Evolutionary conservation across 2,888 invertebrate species (phyloP).

Genomic region (Terebella lapidaria): DNA sequence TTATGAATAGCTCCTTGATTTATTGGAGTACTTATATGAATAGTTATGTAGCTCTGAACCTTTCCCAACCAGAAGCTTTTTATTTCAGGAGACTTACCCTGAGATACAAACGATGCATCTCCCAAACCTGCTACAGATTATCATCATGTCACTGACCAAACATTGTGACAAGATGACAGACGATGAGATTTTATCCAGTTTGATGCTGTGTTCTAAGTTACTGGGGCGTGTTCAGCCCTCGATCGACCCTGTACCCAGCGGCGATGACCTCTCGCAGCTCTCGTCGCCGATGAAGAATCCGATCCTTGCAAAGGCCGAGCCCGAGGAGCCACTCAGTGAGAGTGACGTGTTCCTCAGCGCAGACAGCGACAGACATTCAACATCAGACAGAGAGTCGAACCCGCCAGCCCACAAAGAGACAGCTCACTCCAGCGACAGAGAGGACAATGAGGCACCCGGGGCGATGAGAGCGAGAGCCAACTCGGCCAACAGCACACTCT

Average conservation of each 20-base stretch:
- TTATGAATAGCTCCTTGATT: too few species aligned
- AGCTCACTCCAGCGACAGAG: not conserved
- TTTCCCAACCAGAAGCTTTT: too few species aligned
- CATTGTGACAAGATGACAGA: constrained; percentile 60
- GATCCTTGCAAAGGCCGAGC: not conserved
- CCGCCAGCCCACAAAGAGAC: not conserved
- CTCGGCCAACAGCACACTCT: not conserved
- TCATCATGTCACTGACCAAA: constrained; percentile 61
- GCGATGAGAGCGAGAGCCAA: not conserved
- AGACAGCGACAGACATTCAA: constrained; percentile 8
- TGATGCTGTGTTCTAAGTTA: constrained; percentile 69
- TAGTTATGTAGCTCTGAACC: too few species aligned
- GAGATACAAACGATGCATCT: constrained; percentile 74
- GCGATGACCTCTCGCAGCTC: not conserved
- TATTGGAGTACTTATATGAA: too few species aligned
- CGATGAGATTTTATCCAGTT: constrained; percentile 64
- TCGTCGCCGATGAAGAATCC: not conserved
- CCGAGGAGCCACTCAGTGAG: constrained; percentile 4
- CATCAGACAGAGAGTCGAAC: not conserved
- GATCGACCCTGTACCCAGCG: constrained; percentile 30
- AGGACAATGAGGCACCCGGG: not conserved
- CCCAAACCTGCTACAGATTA: constrained; percentile 70
- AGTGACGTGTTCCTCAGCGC: constrained; percentile 19
- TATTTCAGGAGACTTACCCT: constrained; percentile 66
- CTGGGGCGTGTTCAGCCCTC: constrained; percentile 69